Base-by-base conservation (phyloP, 37 sponge, comb jelly and placozoan genomes). In the Halisarca cf. caerulea region DNA sequence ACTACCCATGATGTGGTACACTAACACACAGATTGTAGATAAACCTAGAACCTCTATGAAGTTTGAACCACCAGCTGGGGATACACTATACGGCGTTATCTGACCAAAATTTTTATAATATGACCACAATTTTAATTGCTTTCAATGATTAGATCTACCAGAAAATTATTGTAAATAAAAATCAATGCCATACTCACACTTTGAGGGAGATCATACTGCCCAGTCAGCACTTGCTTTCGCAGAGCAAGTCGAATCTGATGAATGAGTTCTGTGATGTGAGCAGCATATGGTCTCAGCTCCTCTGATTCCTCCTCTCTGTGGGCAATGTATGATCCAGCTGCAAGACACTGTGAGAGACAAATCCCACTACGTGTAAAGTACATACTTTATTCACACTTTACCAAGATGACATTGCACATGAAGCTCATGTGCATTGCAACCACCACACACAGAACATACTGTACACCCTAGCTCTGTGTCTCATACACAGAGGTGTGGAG, bases 311-410 rank as follows among this genome's bases (percentile, higher is more conserved):
- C n/a, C 58, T 90, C 91, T 43, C 90, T 90, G 72, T 95, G 88
- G 27, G 88, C 90, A 79, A 95, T 90, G 69, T 90, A 85, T 24
- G 91, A 90, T 8, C 96, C 96, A 37, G 93, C 92, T 68, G 93
- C 88, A 24, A 95, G 80, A 66, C 96, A 95, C 96, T 93, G 86
- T 5, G 39, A 23, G 11, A 35, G 23, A 51, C 25, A 59, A 54
- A 77, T 40, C 11, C 9, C 6, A 47, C 6, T 14, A 47, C 51
- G 11, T 47, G 51, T 47, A 14, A 71, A n/a, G 18, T 47, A 47
- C 51, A 47, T 47, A 47, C 51, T 14, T 47, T 47, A 11, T 18
- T 20, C 23, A 27, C 53, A 23, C 3, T 2, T 2, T 3, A 27
- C 3, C 4, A 59, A 59, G 3, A 2, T 59, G 25, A 5, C 7